These are phyloP conservation scores for Tanytarsus gracilentus DNA, from an alignment of 2,888 invertebrate species.

Conservation along the genomic window DNA sequence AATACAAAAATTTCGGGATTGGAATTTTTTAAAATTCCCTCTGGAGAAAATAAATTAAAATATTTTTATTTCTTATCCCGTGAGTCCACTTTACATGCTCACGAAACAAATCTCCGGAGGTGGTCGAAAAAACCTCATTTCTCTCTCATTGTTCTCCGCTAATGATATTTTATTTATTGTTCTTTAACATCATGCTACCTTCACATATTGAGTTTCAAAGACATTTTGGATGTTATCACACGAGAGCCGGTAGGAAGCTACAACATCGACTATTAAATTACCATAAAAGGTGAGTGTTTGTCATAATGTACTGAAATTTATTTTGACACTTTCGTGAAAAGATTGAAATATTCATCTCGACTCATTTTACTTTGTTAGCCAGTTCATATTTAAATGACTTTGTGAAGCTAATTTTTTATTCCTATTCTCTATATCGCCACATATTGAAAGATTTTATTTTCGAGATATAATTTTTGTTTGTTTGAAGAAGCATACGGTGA, in stretches of 20 bases:
- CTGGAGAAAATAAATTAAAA: neutral
- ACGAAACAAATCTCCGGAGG: conserved; percentile 19
- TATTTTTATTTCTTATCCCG: no score
- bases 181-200: neutral
- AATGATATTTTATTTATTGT: conserved; percentile 29
- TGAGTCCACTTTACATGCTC: conserved; percentile 3
- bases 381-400: no score
- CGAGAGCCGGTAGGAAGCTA: conserved; percentile 8
- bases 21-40: neutral
- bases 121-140: conserved; percentile 2
- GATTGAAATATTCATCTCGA: no score
- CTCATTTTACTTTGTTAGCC: no score
- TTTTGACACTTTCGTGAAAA: conserved; percentile 12
- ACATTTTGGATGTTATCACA: neutral
- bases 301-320: conserved; percentile 24
- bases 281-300: conserved; percentile 9
- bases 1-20: neutral
- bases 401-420: no score
- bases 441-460: no score
- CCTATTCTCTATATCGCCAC: no score
- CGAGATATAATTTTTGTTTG: no score
- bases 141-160: conserved; percentile 11
- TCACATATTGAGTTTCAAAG: conserved; percentile 11
- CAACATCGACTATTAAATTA: conserved; percentile 10
- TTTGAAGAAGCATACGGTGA: no score